These are phyloP conservation scores for Masticophis lateralis DNA, from an alignment of 2,797 vertebrate genomes.

Conservation along the genomic window DNA sequence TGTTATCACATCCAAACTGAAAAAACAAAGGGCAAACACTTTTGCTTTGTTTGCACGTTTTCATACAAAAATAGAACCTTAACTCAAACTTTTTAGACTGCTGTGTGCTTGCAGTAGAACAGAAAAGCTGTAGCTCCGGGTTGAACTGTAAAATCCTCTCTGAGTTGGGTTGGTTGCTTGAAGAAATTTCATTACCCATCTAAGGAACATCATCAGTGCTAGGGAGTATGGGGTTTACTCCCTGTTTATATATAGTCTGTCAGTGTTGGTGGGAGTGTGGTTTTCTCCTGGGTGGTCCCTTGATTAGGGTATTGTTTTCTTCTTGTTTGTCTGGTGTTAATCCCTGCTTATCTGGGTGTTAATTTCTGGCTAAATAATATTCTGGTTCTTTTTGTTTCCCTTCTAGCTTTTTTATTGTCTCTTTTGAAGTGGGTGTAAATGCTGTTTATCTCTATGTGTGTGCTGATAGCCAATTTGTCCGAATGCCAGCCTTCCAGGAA, in stretches of 20 bases:
- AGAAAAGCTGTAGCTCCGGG: neutral
- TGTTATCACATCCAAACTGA: neutral
- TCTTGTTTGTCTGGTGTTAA: neutral
- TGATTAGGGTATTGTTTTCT: neutral
- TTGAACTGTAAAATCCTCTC: neutral
- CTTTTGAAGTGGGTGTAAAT: neutral
- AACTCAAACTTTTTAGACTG: neutral
- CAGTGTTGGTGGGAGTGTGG: neutral
- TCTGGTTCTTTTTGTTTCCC: neutral
- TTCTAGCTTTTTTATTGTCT: neutral
- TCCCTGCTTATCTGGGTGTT: neutral
- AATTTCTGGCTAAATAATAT: neutral
- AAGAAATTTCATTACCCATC: neutral
- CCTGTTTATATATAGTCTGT: neutral
- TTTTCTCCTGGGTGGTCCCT: neutral
- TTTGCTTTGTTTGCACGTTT: neutral
- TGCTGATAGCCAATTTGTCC: neutral
- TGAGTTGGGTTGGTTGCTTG: neutral
- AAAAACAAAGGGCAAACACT: neutral
- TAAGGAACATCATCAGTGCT: neutral
- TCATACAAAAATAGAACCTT: neutral
- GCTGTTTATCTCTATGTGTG: neutral
- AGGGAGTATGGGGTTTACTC: neutral
- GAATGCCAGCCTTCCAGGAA: neutral
- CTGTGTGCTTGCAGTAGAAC: neutral